These are phyloP conservation scores for Phrixothrix hirtus DNA, from an alignment of 2,888 invertebrate genomes.

Conservation along the genomic window DNA sequence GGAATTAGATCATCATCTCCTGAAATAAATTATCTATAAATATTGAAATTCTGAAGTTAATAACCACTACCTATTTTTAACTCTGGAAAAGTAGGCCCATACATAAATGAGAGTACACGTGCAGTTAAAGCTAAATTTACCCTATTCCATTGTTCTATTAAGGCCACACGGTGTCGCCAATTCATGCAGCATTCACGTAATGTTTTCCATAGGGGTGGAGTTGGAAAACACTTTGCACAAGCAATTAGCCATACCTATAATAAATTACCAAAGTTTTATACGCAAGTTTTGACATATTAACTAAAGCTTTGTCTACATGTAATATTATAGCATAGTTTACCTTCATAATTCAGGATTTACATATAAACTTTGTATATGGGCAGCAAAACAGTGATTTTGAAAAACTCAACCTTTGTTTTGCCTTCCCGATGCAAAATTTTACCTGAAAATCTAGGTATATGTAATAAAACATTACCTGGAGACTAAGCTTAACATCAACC, in stretches of 20 bases:
- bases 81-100: conserved; percentile 82
- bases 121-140: conserved; percentile 89
- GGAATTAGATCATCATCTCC: conserved; percentile 91
- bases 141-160: conserved; percentile 94
- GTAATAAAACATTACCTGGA: too few relatives aligned
- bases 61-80: conserved; percentile 83
- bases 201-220: conserved; percentile 95
- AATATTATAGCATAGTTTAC: too few relatives aligned
- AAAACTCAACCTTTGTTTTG: too few relatives aligned
- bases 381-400: too few relatives aligned
- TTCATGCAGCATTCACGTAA: conserved; percentile 88
- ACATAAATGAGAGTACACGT: conserved; percentile 81
- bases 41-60: conserved; percentile 34
- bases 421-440: too few relatives aligned
- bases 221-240: conserved; percentile 84
- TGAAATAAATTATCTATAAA: conserved; percentile 45
- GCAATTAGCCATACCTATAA: conserved; percentile 70
- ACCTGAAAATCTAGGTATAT: too few relatives aligned
- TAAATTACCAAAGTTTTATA: too few relatives aligned
- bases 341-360: too few relatives aligned
- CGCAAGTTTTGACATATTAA: too few relatives aligned
- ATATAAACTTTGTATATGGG: too few relatives aligned
- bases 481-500: too few relatives aligned
- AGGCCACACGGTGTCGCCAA: conserved; percentile 92
- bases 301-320: too few relatives aligned